A percentile compares a stretch with the other conserved stretches of the same genome.
These are phyloP conservation scores for Philopotamus ludificatus DNA, from an alignment of 1,140 invertebrate genomes.

Conservation along the genomic window DNA sequence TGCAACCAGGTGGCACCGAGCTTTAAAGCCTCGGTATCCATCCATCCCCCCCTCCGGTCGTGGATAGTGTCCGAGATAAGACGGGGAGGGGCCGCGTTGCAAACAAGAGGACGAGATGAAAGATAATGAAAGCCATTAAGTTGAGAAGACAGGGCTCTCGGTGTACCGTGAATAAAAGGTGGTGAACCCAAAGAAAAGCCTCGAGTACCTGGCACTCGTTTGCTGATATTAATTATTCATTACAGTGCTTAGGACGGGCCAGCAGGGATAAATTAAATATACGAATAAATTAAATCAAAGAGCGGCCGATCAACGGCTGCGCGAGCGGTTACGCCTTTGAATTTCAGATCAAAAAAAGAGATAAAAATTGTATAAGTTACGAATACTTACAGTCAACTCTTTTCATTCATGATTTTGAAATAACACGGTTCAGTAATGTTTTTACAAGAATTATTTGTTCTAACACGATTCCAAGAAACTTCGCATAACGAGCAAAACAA, in stretches of 20 bases:
- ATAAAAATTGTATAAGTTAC: too few relatives aligned
- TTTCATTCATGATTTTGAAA: too few relatives aligned
- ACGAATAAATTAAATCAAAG: background rate
- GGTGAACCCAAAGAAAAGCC: constrained; percentile 15
- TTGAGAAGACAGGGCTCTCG: constrained; percentile 15
- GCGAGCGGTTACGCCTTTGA: too few relatives aligned
- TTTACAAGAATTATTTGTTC: too few relatives aligned
- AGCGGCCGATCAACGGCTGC: background rate
- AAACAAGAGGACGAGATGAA: constrained; percentile 41
- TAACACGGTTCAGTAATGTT: too few relatives aligned
- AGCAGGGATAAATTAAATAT: background rate
- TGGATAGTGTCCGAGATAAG: constrained; percentile 40
- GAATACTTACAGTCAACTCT: too few relatives aligned
- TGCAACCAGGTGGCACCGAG: constrained; percentile 26
- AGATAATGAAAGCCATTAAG: constrained; percentile 43
- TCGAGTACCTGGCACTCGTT: background rate
- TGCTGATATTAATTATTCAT: constrained; percentile 38
- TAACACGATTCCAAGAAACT: too few relatives aligned
- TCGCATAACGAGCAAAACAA: too few relatives aligned
- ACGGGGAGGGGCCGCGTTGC: constrained; percentile 33
- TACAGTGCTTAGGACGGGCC: constrained; percentile 4
- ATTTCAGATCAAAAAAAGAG: too few relatives aligned
- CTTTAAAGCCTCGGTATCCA: background rate
- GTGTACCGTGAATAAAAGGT: constrained; percentile 22
- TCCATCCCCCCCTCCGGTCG: background rate